phyloP scores from a whole-genome alignment of 2,888 invertebrate genomes.

The Melipona beecheii region DNA sequence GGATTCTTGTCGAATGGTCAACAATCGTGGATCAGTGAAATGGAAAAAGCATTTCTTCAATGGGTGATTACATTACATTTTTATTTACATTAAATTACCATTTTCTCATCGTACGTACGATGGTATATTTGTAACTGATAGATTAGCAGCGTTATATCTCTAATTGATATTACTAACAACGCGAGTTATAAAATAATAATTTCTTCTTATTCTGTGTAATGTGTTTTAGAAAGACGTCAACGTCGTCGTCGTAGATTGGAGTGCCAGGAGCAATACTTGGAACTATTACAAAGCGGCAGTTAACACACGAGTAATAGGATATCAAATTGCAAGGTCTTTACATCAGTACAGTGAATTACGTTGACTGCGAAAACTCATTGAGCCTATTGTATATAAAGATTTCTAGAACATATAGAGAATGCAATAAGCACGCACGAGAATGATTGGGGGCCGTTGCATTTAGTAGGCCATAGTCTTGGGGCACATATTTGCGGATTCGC shows the following conservation, averaged over 20 bases:
- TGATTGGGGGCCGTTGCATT: slow-evolving; percentile 83
- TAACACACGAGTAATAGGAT: slow-evolving; percentile 86
- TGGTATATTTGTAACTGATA: background rate
- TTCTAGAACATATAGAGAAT: slow-evolving; percentile 84
- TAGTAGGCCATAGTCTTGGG: slow-evolving; percentile 88
- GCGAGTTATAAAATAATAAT: background rate
- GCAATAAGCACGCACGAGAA: slow-evolving; percentile 76
- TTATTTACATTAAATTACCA: background rate
- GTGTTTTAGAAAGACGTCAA: slow-evolving; percentile 86
- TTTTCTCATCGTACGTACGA: too few relatives aligned
- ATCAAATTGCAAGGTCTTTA: slow-evolving; percentile 85
- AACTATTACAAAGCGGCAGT: slow-evolving; percentile 88
- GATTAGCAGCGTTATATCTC: background rate
- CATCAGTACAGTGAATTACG: background rate
- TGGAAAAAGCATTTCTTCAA: slow-evolving; percentile 86
- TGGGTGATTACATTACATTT: slow-evolving; percentile 83
- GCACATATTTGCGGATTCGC: slow-evolving; percentile 87
- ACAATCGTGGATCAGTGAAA: slow-evolving; percentile 86
- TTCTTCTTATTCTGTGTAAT: background rate
- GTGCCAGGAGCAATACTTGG: slow-evolving; percentile 86
- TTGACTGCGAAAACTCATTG: background rate
- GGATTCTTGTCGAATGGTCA: slow-evolving; percentile 88
- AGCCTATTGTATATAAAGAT: slow-evolving; percentile 75
- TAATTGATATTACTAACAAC: background rate
- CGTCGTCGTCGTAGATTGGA: slow-evolving; percentile 88